These are phyloP conservation scores for Drosophila longiperda DNA, from an alignment of 2,888 invertebrate genomes.

Conservation along the genomic window DNA sequence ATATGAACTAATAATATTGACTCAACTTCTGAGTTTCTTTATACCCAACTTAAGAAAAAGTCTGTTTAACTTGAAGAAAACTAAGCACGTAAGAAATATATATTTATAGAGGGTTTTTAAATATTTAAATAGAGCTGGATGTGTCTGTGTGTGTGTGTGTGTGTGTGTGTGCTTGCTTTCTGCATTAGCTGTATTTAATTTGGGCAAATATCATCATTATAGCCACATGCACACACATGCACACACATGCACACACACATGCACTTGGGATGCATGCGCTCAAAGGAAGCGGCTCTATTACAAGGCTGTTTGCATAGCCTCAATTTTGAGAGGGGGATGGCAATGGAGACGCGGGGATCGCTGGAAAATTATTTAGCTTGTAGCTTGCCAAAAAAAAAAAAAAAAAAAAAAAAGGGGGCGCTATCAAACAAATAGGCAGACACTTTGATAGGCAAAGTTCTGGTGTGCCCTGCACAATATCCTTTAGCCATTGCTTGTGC, in stretches of 20 bases:
- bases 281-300: slow-evolving; percentile 75
- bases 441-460: slow-evolving; percentile 47
- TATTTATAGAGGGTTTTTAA: not conserved
- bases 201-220: slow-evolving; percentile 72
- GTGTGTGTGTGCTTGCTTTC: slow-evolving; percentile 3
- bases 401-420: slow-evolving; percentile 14
- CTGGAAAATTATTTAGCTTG: slow-evolving; percentile 74
- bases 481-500: slow-evolving; percentile 65
- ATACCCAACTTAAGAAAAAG: not conserved
- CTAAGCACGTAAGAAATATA: not conserved
- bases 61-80: not conserved
- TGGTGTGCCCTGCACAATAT: slow-evolving; percentile 59
- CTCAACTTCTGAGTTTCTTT: not conserved
- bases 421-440: slow-evolving; percentile 49
- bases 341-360: not conserved
- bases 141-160: not conserved
- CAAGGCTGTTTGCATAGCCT: slow-evolving; percentile 78
- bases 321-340: slow-evolving; percentile 55
- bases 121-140: not conserved
- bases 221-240: slow-evolving; percentile 53
- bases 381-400: slow-evolving; percentile 53
- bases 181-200: slow-evolving; percentile 22
- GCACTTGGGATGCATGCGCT: slow-evolving; percentile 32
- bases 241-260: slow-evolving; percentile 37
- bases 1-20: not conserved